Conservation (phyloP, 1,140 invertebrate species). For the Phenacoccus solenopsis region DNA sequence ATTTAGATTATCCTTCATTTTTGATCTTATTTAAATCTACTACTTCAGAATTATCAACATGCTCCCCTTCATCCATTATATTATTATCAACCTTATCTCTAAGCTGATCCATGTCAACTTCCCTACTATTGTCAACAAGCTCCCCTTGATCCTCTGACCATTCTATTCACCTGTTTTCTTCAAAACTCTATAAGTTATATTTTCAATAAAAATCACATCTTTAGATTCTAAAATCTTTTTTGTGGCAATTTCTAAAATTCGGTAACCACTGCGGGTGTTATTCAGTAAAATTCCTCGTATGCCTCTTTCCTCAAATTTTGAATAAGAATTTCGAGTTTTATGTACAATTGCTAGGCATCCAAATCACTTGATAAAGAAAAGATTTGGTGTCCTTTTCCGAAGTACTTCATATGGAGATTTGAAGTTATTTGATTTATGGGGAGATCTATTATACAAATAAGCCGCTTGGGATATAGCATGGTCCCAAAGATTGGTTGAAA, state of each 20-base stretch:
- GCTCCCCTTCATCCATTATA: background rate
- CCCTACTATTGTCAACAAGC: too few relatives aligned
- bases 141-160: background rate
- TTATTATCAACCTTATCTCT: background rate
- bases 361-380: background rate
- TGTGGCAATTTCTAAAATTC: background rate
- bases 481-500: conserved; percentile 32
- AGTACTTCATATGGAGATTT: background rate
- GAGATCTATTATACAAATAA: conserved; percentile 26
- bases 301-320: background rate
- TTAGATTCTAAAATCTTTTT: background rate
- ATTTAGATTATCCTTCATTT: background rate
- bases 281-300: background rate
- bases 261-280: background rate
- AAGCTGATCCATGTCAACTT: too few relatives aligned
- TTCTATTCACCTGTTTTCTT: background rate
- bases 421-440: conserved; percentile 5
- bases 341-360: background rate
- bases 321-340: background rate
- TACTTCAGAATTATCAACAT: too few relatives aligned
- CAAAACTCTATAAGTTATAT: background rate
- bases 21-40: too few relatives aligned
- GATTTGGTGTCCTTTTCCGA: background rate
- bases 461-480: conserved; percentile 29
- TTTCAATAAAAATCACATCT: background rate